Percentiles rank a stretch among this genome's conserved stretches.
These are phyloP conservation scores for Colinus virginianus DNA, from an alignment of 2,113 vertebrate species.

Conservation along the genomic window DNA sequence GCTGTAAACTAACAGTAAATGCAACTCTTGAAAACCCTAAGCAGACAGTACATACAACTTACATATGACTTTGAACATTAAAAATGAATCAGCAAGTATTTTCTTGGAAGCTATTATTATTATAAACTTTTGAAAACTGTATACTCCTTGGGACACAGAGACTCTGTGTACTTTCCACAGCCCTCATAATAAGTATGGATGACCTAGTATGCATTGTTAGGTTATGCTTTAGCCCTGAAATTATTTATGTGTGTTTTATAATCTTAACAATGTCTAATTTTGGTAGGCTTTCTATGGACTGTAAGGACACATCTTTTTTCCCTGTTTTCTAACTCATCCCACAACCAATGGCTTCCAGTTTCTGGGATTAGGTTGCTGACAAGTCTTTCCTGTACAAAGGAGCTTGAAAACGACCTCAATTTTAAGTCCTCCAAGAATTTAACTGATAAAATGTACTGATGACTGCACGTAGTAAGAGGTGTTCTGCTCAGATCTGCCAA, in stretches of 20 bases:
- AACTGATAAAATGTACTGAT: not conserved
- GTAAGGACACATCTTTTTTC: not conserved
- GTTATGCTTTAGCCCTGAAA: not conserved
- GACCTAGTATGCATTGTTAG: not conserved
- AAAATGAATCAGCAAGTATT: not conserved
- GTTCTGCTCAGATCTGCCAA: not conserved
- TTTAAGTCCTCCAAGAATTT: not conserved
- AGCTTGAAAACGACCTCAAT: not conserved
- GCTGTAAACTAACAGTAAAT: not conserved
- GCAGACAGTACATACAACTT: not conserved
- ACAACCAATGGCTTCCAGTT: not conserved
- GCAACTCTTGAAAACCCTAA: not conserved
- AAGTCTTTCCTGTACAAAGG: not conserved
- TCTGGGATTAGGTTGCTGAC: not conserved
- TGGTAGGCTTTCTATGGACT: not conserved
- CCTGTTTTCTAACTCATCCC: not conserved
- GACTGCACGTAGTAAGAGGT: not conserved
- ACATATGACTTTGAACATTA: not conserved
- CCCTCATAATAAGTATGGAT: not conserved
- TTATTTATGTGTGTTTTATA: not conserved
- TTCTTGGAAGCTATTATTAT: not conserved
- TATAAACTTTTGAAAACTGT: not conserved
- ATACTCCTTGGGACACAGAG: not conserved
- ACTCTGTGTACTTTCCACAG: not conserved
- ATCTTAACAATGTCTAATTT: not conserved